Base-by-base conservation (phyloP, 1,140 invertebrate genomes). In the Pachypsylla venusta region DNA sequence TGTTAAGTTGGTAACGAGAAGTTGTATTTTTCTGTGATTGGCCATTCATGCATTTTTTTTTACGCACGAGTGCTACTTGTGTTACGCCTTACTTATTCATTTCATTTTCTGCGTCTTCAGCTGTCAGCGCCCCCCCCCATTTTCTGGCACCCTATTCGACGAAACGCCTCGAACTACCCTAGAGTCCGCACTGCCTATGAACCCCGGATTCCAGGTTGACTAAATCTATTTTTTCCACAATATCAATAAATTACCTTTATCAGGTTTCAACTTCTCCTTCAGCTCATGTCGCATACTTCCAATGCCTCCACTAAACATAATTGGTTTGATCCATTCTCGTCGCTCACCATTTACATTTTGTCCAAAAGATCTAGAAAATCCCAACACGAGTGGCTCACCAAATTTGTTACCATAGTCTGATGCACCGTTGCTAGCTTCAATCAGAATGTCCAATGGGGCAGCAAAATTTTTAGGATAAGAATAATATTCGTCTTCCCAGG, bases 351-450 rank as follows among this genome's bases (percentile, higher is more conserved):
- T 69, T 7, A n/a, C 4, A 22, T 48, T n/a, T 3, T 48, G 39
- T 7, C 94, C 94, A 73, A 92, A 98, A 1, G 93, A 89, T 57
- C 94, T 77, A 0, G 86, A 81, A 72, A 98, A 99, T 24, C 95
- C 95, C 66, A 77, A 73, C 57, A 98, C 81, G 1, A 98, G 76
- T 2, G 95, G 95, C 71, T 98, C 95, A 1, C 94, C 95, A 76
- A 98, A 99, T 75, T 99, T 98, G 70, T 99, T 98, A 3, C 95
- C 95, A 75, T 98, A 99, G 74, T 98, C 95, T 0, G 93, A 97
- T 13, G 94, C 94, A 10, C 95, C 95, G 72, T 98, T 96, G 70
- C 91, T 95, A 0, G 94, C 95, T 74, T 98, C 91, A 27, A 98
- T 83, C 28, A 91, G 79, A 57, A 94, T 82, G 69, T 92, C 83